Percentiles rank a stretch among this genome's conserved stretches.
phyloP scores from a whole-genome alignment of 2,797 vertebrate species.

The Lindbergichthys nudifrons region DNA sequence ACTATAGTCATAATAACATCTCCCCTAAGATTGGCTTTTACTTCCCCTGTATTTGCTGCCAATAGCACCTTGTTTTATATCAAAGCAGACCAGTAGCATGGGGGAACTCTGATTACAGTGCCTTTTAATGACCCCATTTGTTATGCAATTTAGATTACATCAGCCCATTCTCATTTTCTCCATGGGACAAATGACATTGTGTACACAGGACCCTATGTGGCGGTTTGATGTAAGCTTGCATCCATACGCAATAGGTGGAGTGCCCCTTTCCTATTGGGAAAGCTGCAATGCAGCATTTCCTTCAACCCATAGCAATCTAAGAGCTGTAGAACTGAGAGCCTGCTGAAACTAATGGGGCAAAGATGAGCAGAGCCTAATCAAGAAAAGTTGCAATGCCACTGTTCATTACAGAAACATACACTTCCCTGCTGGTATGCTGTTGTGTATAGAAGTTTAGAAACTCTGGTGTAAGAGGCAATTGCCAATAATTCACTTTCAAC shows the following conservation, averaged over 20 bases:
- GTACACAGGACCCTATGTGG: slow-evolving; percentile 34
- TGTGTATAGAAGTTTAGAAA: slow-evolving; percentile 36
- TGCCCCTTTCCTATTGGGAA: slow-evolving; percentile 55
- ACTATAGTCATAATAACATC: neutral
- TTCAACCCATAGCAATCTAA: slow-evolving; percentile 41
- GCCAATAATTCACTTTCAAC: neutral
- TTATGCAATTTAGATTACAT: slow-evolving; percentile 43
- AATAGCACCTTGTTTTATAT: slow-evolving; percentile 3
- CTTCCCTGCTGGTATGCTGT: slow-evolving; percentile 15
- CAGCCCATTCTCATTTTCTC: slow-evolving; percentile 41
- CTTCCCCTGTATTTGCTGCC: neutral
- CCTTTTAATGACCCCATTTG: slow-evolving; percentile 30
- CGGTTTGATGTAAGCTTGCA: slow-evolving; percentile 42
- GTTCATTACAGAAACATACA: slow-evolving; percentile 46
- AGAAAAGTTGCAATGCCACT: slow-evolving; percentile 35
- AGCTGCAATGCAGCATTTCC: slow-evolving; percentile 84
- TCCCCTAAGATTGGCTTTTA: neutral
- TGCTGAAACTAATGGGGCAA: slow-evolving; percentile 62
- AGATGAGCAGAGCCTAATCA: slow-evolving; percentile 56
- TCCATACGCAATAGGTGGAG: slow-evolving; percentile 47
- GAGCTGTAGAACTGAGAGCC: slow-evolving; percentile 51
- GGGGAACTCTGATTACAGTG: slow-evolving; percentile 5
- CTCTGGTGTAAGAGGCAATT: slow-evolving; percentile 9
- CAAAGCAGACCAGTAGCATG: slow-evolving; percentile 1
- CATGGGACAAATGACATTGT: slow-evolving; percentile 38